Conservation (phyloP, 1,140 invertebrate species). For the Dufourea novaeangliae region DNA sequence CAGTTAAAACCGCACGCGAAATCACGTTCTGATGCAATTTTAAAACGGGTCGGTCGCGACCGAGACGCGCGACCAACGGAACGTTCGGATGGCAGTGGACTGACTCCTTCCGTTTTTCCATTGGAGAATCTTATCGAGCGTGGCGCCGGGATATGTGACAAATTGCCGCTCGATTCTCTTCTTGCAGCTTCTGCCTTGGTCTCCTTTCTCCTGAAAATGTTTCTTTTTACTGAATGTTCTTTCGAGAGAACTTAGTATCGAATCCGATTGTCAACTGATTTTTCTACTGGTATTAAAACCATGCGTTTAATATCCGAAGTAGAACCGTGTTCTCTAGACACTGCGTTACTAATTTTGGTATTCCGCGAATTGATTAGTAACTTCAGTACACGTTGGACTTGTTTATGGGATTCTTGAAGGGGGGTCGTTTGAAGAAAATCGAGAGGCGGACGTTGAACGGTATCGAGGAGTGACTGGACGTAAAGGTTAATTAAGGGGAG, state of each 20-base stretch:
- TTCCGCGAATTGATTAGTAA: neutral
- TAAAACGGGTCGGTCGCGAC: constrained; percentile 11
- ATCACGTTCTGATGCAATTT: constrained; percentile 9
- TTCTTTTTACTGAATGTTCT: too few relatives aligned
- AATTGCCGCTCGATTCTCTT: constrained; percentile 6
- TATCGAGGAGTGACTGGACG: neutral
- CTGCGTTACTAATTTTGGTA: constrained; percentile 4
- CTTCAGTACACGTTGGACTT: too few relatives aligned
- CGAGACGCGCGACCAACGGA: constrained; percentile 16
- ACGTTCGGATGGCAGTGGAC: constrained; percentile 45
- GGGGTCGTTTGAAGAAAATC: neutral
- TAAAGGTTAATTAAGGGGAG: neutral
- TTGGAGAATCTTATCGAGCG: constrained; percentile 4
- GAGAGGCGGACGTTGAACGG: neutral
- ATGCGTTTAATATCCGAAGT: constrained; percentile 29
- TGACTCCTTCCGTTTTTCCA: constrained; percentile 43
- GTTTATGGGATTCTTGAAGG: too few relatives aligned
- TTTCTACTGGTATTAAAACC: constrained; percentile 34
- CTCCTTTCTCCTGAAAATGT: too few relatives aligned
- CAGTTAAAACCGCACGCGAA: constrained; percentile 69
- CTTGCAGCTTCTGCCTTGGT: neutral
- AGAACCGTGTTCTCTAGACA: neutral
- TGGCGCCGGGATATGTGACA: neutral
- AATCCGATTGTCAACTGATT: too few relatives aligned
- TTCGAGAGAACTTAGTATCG: neutral